phyloP scores from a whole-genome alignment of 2,113 vertebrate genomes.

The Phaethon lepturus region DNA sequence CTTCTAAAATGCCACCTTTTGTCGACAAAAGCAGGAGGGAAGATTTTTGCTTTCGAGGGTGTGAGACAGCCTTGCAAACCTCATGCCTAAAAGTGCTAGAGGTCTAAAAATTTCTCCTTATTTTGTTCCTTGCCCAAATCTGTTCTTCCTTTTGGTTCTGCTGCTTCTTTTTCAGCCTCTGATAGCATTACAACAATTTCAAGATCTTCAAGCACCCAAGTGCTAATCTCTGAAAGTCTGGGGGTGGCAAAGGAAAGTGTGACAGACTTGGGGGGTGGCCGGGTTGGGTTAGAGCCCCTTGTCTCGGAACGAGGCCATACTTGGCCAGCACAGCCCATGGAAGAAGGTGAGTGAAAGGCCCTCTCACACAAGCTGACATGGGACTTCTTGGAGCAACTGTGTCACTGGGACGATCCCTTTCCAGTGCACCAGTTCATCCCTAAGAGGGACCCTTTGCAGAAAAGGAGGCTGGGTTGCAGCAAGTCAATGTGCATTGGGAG shows the following conservation, averaged over 20 bases:
- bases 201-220: not conserved
- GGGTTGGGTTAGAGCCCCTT: not conserved
- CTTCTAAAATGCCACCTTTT: not conserved
- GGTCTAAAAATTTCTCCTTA: not conserved
- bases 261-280: fast-evolving
- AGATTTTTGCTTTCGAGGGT: not conserved
- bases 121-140: not conserved
- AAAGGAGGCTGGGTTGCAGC: not conserved
- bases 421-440: not conserved
- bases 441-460: not conserved
- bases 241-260: not conserved
- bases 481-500: not conserved
- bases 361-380: not conserved
- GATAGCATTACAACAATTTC: not conserved
- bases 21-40: not conserved
- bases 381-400: not conserved
- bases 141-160: not conserved
- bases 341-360: not conserved
- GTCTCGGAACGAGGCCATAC: not conserved
- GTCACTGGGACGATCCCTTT: not conserved
- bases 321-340: not conserved
- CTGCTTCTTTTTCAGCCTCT: not conserved
- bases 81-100: not conserved
- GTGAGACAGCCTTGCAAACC: not conserved
- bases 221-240: not conserved